Conservation (phyloP, 1,140 invertebrate genomes). For the Anoplolepis gracilipes region DNA sequence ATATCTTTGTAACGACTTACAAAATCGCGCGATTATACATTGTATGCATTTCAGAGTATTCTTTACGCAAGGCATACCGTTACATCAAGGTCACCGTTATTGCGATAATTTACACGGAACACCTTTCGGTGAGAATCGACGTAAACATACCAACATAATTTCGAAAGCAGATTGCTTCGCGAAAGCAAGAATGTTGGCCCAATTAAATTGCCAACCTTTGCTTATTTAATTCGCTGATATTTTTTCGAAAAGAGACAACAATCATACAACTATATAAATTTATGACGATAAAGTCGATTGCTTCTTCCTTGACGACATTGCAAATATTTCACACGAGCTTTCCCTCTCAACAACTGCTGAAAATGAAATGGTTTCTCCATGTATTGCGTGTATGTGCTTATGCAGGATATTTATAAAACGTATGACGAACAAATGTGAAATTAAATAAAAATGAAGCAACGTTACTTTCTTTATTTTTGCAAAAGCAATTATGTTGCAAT, state of each 20-base stretch:
- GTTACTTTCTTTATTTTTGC: background rate
- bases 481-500: background rate
- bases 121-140: background rate
- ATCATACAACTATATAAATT: background rate
- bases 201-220: constrained; percentile 30
- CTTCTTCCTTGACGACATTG: constrained; percentile 29
- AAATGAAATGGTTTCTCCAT: constrained; percentile 37
- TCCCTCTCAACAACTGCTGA: constrained; percentile 59
- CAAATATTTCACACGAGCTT: constrained; percentile 57
- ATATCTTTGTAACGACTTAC: too few relatives aligned
- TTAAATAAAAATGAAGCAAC: background rate
- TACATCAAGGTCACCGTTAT: constrained; percentile 5
- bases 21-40: background rate
- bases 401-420: constrained; percentile 9
- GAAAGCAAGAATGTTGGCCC: constrained; percentile 4
- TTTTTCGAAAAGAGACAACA: background rate
- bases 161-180: constrained; percentile 13
- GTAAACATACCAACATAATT: constrained; percentile 12
- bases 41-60: background rate
- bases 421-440: background rate
- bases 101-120: constrained; percentile 29
- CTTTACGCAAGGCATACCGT: background rate
- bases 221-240: background rate
- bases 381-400: background rate
- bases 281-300: background rate